phyloP scores from a whole-genome alignment of 1,140 invertebrate genomes.

The Drosophila teissieri region DNA sequence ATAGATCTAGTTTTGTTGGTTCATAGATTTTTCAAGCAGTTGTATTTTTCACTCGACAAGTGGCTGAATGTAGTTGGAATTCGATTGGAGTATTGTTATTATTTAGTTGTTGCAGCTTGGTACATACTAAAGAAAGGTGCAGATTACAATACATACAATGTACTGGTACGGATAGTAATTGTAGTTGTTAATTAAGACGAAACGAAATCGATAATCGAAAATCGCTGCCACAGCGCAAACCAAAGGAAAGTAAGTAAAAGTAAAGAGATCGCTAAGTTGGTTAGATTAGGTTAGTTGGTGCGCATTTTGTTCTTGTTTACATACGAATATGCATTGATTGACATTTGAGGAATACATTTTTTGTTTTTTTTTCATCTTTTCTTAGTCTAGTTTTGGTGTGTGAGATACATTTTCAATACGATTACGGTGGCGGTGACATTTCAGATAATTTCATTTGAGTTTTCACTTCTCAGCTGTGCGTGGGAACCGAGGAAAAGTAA shows the following conservation, averaged over 20 bases:
- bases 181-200: constrained; percentile 40
- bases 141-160: constrained; percentile 69
- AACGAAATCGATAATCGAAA: constrained; percentile 47
- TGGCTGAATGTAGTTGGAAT: constrained; percentile 60
- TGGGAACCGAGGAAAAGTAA: constrained; percentile 42
- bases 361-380: constrained; percentile 14
- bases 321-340: constrained; percentile 64
- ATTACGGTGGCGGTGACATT: constrained; percentile 70
- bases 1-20: constrained; percentile 71
- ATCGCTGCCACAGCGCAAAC: constrained; percentile 45
- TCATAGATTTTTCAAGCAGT: constrained; percentile 72
- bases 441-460: constrained; percentile 39
- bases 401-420: constrained; percentile 73
- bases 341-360: constrained; percentile 38
- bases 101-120: constrained; percentile 69
- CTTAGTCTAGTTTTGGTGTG: constrained; percentile 57
- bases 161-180: constrained; percentile 54
- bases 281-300: constrained; percentile 52
- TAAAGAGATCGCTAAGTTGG: constrained; percentile 47
- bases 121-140: constrained; percentile 78
- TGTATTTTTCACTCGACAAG: constrained; percentile 60
- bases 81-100: constrained; percentile 48
- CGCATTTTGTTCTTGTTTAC: constrained; percentile 58
- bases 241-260: constrained; percentile 54
- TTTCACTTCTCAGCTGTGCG: constrained; percentile 66